phyloP scores from a whole-genome alignment of 1,140 invertebrate species.

The Aphis gossypii region DNA sequence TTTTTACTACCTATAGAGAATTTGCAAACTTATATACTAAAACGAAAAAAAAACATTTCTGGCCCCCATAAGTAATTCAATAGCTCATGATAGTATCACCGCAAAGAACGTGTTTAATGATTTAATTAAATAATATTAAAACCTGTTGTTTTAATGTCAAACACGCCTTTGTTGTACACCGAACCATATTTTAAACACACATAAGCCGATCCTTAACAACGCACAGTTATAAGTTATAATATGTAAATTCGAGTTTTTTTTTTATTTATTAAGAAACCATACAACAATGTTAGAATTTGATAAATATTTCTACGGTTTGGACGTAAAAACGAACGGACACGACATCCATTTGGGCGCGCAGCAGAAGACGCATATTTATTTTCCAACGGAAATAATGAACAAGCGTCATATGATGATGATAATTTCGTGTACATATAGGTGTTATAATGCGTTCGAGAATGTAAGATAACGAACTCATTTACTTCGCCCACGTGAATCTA shows the following conservation, averaged over 20 bases:
- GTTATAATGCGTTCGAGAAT: neutral
- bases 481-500: neutral
- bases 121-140: slow-evolving; percentile 45
- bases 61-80: neutral
- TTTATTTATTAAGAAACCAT: neutral
- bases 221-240: neutral
- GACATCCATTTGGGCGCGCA: neutral
- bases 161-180: slow-evolving; percentile 29
- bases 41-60: neutral
- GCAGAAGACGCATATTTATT: neutral
- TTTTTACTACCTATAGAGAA: neutral
- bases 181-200: slow-evolving; percentile 5
- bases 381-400: neutral
- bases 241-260: slow-evolving; percentile 4
- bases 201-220: neutral
- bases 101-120: slow-evolving; percentile 36
- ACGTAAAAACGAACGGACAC: neutral
- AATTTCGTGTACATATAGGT: neutral
- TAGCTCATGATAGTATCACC: slow-evolving; percentile 13
- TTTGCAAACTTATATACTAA: neutral
- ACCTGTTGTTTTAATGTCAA: slow-evolving; percentile 35
- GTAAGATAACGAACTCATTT: neutral
- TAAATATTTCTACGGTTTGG: neutral
- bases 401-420: neutral
- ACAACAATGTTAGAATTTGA: neutral